These are phyloP conservation scores for Anguilla marmorata DNA, from an alignment of 2,797 vertebrate genomes.

Conservation along the genomic window DNA sequence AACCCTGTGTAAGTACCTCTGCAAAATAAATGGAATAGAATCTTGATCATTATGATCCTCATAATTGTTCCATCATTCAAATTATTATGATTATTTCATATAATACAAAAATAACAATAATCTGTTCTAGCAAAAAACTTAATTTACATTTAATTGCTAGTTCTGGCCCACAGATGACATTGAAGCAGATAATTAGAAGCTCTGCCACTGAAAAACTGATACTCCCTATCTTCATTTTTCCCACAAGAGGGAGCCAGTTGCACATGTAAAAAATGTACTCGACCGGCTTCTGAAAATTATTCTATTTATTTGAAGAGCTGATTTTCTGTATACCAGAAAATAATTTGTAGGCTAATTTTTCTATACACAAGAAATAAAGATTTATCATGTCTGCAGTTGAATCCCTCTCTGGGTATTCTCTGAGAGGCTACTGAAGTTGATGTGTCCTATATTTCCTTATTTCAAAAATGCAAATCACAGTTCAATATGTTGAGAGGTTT, in stretches of 20 bases:
- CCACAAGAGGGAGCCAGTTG: slow-evolving; percentile 45
- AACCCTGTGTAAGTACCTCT: neutral
- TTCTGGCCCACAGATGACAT: neutral
- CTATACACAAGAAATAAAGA: neutral
- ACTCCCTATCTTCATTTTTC: slow-evolving; percentile 4
- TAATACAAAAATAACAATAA: too few relatives aligned
- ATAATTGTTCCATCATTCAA: neutral
- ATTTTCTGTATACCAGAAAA: neutral
- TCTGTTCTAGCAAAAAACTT: neutral
- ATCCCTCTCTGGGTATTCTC: neutral
- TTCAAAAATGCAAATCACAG: neutral
- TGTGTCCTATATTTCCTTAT: neutral
- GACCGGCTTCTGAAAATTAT: neutral
- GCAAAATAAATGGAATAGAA: neutral
- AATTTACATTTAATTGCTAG: neutral
- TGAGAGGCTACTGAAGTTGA: neutral
- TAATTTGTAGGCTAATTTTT: neutral
- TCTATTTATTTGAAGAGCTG: neutral
- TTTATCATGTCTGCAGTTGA: neutral
- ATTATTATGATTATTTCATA: neutral
- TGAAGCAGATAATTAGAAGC: neutral
- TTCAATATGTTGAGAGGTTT: neutral
- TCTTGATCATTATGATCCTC: neutral
- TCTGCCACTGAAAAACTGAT: neutral
- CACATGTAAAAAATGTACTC: neutral